A percentile compares a stretch with the other conserved stretches of the same genome.
Conservation (phyloP, 2,797 vertebrate genomes). For the Pantherophis vulpinus region DNA sequence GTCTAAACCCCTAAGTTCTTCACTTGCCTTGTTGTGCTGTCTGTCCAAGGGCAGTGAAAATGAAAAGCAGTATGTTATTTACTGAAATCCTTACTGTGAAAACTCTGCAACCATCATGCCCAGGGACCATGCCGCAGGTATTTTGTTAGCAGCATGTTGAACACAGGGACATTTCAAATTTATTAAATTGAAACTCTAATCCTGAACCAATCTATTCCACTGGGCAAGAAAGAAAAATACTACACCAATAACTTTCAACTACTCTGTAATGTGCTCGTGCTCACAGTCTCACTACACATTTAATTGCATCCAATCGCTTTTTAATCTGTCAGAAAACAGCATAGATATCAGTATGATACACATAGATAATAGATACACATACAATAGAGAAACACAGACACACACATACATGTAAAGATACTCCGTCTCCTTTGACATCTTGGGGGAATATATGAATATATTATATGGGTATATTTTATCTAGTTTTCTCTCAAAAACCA, state of each 20-base stretch:
- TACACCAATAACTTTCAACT: constrained; percentile 38
- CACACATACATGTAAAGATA: background rate
- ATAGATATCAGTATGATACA: background rate
- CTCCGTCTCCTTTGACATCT: constrained; percentile 16
- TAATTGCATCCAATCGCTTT: constrained; percentile 34
- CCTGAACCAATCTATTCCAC: constrained; percentile 10
- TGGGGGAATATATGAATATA: background rate
- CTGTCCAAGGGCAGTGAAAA: background rate
- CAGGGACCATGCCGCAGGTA: background rate
- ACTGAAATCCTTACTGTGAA: background rate
- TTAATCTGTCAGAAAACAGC: constrained; percentile 44
- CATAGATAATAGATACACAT: background rate
- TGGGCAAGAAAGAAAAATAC: constrained; percentile 29
- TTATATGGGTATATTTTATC: background rate
- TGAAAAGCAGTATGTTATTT: background rate
- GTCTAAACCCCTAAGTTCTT: background rate
- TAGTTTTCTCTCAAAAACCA: constrained; percentile 34
- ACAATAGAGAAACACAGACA: background rate
- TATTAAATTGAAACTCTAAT: background rate
- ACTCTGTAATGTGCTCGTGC: constrained; percentile 34
- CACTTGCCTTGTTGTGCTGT: background rate
- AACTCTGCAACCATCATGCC: background rate
- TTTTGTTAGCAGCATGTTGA: background rate
- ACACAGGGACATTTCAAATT: constrained; percentile 19
- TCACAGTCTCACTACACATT: constrained; percentile 6